Evolutionary conservation across 2,888 invertebrate species (phyloP).

Genomic region (Lissocephala sabroskyi): DNA sequence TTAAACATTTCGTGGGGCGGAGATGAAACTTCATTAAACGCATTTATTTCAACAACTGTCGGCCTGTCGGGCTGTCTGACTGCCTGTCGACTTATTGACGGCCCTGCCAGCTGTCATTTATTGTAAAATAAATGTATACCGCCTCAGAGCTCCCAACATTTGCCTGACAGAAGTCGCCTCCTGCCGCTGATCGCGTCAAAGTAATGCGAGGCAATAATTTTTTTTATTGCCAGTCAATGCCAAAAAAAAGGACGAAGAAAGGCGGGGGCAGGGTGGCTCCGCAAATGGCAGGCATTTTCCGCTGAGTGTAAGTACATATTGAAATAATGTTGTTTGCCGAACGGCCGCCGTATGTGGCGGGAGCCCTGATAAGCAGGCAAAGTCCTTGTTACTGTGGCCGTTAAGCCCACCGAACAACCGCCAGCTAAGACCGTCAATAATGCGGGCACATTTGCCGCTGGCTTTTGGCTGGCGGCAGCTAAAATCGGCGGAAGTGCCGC

Average conservation of each 20-base stretch:
- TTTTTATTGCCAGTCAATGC: conserved; percentile 43
- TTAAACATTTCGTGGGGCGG: too few relatives aligned
- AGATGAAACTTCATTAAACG: conserved; percentile 51
- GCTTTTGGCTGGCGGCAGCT: neutral
- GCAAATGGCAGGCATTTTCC: conserved; percentile 27
- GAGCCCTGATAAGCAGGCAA: conserved; percentile 40
- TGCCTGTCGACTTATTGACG: conserved; percentile 25
- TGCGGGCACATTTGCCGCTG: conserved; percentile 15
- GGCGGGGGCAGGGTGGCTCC: neutral
- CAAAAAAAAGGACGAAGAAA: conserved; percentile 12
- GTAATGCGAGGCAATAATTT: conserved; percentile 44
- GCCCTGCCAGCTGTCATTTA: conserved; percentile 1
- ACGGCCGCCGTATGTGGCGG: conserved; percentile 1
- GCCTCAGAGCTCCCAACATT: conserved; percentile 38
- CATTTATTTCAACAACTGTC: conserved; percentile 34
- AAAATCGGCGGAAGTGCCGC: too few relatives aligned
- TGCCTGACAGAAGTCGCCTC: conserved; percentile 47
- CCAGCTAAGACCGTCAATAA: conserved; percentile 9
- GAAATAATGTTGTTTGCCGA: conserved; percentile 31
- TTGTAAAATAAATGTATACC: conserved; percentile 35
- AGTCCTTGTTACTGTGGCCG: conserved; percentile 41
- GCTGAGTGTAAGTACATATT: conserved; percentile 41
- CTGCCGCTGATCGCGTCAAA: conserved; percentile 28
- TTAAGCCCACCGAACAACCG: conserved; percentile 36
- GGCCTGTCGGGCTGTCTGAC: conserved; percentile 10